Percentiles rank a stretch among this genome's conserved stretches.
Evolutionary conservation across 2,888 invertebrate species (phyloP).

Genomic region (Andrena bucephala): DNA sequence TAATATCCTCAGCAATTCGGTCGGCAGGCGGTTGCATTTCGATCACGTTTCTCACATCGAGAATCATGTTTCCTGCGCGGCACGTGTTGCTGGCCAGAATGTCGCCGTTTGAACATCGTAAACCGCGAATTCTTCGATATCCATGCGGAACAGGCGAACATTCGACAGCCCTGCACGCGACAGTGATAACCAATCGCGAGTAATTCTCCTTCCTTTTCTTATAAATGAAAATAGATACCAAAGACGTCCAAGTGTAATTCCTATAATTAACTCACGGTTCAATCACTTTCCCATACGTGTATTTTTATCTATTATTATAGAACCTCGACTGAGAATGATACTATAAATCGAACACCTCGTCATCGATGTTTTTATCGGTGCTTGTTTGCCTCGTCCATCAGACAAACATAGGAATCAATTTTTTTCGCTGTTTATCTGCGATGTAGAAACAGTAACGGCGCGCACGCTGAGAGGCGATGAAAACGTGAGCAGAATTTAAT

Average conservation of each 20-base stretch:
- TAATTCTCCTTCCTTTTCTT: background rate
- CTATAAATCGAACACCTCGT: background rate
- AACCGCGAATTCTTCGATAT: background rate
- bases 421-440: background rate
- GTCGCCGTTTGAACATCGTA: background rate
- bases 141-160: background rate
- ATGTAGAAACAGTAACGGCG: background rate
- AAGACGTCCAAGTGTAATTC: background rate
- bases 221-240: constrained; percentile 2
- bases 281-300: background rate
- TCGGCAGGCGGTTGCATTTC: constrained; percentile 1
- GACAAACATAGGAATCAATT: background rate
- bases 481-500: background rate
- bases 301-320: constrained; percentile 16
- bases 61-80: constrained; percentile 37
- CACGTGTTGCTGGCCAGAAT: constrained; percentile 21
- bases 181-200: background rate
- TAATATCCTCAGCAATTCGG: constrained; percentile 6
- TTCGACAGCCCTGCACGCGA: background rate
- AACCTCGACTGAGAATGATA: background rate
- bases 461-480: too few relatives aligned
- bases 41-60: constrained; percentile 45
- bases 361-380: background rate
- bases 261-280: constrained; percentile 7
- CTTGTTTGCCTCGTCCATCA: background rate